Evolutionary conservation across 1,140 invertebrate species (phyloP).

Genomic region (Brachionus angularis): DNA sequence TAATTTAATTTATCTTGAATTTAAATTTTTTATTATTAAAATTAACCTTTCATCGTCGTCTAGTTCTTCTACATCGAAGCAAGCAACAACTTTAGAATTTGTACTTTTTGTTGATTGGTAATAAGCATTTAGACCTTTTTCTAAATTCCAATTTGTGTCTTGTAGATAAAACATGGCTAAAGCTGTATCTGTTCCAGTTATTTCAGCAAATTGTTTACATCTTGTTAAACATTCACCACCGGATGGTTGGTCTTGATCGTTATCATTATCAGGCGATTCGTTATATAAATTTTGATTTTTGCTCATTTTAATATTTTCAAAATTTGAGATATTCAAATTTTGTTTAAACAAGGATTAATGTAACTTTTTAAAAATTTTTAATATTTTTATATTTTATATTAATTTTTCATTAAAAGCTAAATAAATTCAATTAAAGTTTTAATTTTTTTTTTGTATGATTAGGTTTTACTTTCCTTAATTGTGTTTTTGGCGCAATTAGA

Average conservation of each 20-base stretch:
- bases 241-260: slow-evolving; percentile 14
- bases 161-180: slow-evolving; percentile 63
- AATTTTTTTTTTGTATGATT: too few relatives aligned
- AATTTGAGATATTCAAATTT: background rate
- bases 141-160: slow-evolving; percentile 61
- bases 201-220: slow-evolving; percentile 46
- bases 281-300: background rate
- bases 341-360: too few relatives aligned
- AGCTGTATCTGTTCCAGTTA: slow-evolving; percentile 62
- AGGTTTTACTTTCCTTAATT: too few relatives aligned
- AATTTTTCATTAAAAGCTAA: too few relatives aligned
- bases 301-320: background rate
- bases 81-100: slow-evolving; percentile 44
- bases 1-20: background rate
- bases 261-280: background rate
- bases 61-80: slow-evolving; percentile 20
- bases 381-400: too few relatives aligned
- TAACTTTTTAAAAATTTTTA: too few relatives aligned
- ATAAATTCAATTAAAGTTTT: too few relatives aligned
- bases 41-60: slow-evolving; percentile 15
- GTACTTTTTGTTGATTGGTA: slow-evolving; percentile 51
- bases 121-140: slow-evolving; percentile 59
- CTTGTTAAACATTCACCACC: slow-evolving; percentile 23
- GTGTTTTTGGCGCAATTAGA: too few relatives aligned
- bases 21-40: background rate